A percentile compares a stretch with the other conserved stretches of the same genome.
These are phyloP conservation scores for Penaeus indicus DNA, from an alignment of 1,140 invertebrate species.

Conservation along the genomic window DNA sequence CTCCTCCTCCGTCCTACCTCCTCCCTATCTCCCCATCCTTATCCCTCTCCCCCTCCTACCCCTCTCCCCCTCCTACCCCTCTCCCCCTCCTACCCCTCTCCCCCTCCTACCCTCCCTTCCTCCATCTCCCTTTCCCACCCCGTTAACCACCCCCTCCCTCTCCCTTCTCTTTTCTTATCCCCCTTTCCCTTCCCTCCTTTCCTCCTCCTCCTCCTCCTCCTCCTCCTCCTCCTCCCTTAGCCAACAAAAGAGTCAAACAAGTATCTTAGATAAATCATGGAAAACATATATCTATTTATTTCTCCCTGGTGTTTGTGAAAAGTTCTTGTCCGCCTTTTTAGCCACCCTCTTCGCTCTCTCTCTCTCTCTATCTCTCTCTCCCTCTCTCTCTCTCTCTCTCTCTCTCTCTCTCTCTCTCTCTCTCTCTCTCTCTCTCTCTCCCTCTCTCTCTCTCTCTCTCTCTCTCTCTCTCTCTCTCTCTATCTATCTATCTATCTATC, in stretches of 20 bases:
- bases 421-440: no score
- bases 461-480: conserved; percentile 15
- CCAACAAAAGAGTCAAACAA: no score
- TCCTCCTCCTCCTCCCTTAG: conserved; percentile 1
- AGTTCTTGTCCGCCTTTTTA: neutral
- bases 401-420: neutral
- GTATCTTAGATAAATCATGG: no score
- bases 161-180: neutral
- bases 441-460: neutral
- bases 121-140: neutral
- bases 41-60: neutral
- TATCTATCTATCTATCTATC: neutral
- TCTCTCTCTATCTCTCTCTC: neutral
- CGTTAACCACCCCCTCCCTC: neutral
- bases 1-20: neutral
- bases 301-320: neutral
- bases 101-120: neutral
- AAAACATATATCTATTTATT: neutral
- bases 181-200: neutral
- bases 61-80: neutral
- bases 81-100: neutral
- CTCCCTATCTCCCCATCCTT: neutral
- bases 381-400: conserved; percentile 30
- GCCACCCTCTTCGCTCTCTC: neutral
- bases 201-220: neutral